phyloP scores from a whole-genome alignment of 2,888 invertebrate species.

The Muschampia plurimacula region DNA sequence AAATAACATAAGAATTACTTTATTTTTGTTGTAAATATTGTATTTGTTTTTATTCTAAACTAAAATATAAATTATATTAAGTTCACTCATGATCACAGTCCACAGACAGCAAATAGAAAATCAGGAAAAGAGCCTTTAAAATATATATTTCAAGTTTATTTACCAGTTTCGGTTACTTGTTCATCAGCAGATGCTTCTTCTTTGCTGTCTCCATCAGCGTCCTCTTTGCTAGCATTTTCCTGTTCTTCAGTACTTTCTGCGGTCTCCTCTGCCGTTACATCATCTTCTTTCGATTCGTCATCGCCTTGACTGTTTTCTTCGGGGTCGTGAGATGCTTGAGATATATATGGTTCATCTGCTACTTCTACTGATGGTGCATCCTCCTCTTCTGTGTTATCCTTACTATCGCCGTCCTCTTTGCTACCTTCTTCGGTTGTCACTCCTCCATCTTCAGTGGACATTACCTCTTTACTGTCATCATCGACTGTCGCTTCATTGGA shows the following conservation, averaged over 20 bases:
- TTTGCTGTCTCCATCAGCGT: conserved; percentile 60
- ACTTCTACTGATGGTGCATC: conserved; percentile 75
- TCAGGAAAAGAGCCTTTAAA: background rate
- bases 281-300: conserved; percentile 71
- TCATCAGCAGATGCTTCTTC: conserved; percentile 80
- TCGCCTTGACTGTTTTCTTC: conserved; percentile 64
- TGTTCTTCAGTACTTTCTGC: conserved; percentile 68
- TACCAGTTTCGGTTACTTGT: conserved; percentile 76
- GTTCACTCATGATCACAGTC: background rate
- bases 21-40: background rate
- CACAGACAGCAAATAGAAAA: background rate
- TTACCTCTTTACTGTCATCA: conserved; percentile 74
- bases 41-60: background rate
- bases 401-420: conserved; percentile 61
- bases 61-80: background rate
- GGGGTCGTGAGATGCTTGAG: conserved; percentile 79
- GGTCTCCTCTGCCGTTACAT: conserved; percentile 58
- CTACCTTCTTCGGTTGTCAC: conserved; percentile 59
- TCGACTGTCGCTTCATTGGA: conserved; percentile 81
- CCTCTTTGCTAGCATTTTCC: conserved; percentile 57
- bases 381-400: conserved; percentile 65
- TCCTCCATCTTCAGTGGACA: conserved; percentile 71
- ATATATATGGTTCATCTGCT: conserved; percentile 79
- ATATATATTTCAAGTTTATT: conserved; percentile 17
- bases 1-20: conserved; percentile 46